These are phyloP conservation scores for Pterobdella sp. DNA, from an alignment of 2,888 invertebrate genomes.

Conservation along the genomic window DNA sequence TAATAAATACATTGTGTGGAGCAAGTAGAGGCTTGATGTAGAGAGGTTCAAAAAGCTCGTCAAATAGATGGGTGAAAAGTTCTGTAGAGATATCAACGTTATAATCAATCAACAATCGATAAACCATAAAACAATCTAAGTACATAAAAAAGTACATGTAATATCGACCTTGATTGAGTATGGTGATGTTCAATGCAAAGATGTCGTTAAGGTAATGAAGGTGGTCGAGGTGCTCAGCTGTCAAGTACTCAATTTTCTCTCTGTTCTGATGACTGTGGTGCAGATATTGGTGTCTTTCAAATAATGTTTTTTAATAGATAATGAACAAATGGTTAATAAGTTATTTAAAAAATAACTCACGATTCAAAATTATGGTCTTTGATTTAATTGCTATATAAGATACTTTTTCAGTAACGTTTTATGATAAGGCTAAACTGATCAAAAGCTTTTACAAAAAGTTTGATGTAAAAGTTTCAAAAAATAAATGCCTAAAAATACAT, in stretches of 20 bases:
- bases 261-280: conserved; percentile 72
- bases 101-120: background rate
- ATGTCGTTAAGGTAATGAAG: conserved; percentile 95
- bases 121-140: background rate
- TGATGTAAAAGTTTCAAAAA: conserved; percentile 6
- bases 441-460: background rate
- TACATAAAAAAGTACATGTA: background rate
- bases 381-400: too few relatives aligned
- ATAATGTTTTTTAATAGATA: background rate
- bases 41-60: conserved; percentile 58
- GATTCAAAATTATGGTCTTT: background rate
- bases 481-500: too few relatives aligned
- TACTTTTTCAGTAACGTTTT: too few relatives aligned
- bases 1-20: conserved; percentile 51
- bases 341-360: background rate
- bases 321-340: background rate
- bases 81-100: background rate
- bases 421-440: too few relatives aligned
- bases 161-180: conserved; percentile 72
- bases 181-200: conserved; percentile 78
- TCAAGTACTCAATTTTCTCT: conserved; percentile 79
- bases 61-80: conserved; percentile 48
- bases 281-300: background rate
- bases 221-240: conserved; percentile 93
- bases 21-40: conserved; percentile 80